These are phyloP conservation scores for Torymus aiolomorphi DNA, from an alignment of 2,888 invertebrate genomes.

Conservation along the genomic window DNA sequence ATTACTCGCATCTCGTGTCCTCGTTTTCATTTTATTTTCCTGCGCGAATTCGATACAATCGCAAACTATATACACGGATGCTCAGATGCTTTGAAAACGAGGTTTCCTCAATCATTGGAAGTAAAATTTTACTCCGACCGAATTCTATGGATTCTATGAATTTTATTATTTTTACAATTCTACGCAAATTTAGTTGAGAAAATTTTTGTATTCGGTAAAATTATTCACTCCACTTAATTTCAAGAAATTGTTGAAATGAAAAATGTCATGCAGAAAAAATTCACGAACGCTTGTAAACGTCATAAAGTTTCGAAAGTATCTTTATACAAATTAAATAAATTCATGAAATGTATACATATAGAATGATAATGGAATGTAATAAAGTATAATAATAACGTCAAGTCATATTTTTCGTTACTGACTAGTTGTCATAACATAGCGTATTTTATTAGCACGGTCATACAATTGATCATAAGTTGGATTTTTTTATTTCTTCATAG, in stretches of 20 bases:
- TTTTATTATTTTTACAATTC: no score
- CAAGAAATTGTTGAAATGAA: not conserved
- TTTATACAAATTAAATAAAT: constrained; percentile 1
- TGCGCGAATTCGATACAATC: constrained; percentile 6
- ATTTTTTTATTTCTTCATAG: constrained; percentile 34
- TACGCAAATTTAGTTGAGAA: no score
- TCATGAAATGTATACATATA: constrained; percentile 2
- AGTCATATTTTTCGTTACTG: constrained; percentile 40
- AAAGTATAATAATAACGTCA: constrained; percentile 28
- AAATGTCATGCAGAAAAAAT: constrained; percentile 3
- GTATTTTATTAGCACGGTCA: constrained; percentile 49
- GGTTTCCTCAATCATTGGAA: constrained; percentile 19
- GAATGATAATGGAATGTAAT: constrained; percentile 17
- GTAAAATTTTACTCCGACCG: not conserved
- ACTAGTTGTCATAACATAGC: constrained; percentile 47
- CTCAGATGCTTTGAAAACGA: not conserved
- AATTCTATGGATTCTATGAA: not conserved
- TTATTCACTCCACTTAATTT: constrained; percentile 3
- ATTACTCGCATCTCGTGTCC: constrained; percentile 16
- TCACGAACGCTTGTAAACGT: not conserved
- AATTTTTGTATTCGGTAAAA: constrained; percentile 3
- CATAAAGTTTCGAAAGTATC: not conserved
- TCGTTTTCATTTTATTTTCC: constrained; percentile 4
- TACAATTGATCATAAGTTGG: constrained; percentile 48
- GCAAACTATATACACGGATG: constrained; percentile 12